A percentile compares a stretch with the other conserved stretches of the same genome.
Evolutionary conservation across 1,140 invertebrate genomes (phyloP).

Genomic region (Lerema accius): DNA sequence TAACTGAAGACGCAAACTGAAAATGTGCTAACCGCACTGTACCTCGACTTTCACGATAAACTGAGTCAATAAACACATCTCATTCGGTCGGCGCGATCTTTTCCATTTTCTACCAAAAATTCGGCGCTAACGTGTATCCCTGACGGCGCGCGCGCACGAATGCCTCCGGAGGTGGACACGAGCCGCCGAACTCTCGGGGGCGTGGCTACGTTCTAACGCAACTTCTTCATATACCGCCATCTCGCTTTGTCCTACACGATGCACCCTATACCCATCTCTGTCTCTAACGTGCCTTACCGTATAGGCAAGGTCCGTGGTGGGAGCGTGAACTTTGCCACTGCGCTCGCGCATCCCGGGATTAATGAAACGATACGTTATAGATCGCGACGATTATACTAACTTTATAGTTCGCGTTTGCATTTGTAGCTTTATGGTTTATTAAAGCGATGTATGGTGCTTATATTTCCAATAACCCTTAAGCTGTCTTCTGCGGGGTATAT

Average conservation of each 20-base stretch:
- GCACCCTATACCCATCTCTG: slow-evolving; percentile 39
- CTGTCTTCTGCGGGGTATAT: neutral
- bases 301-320: slow-evolving; percentile 55
- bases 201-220: slow-evolving; percentile 76
- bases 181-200: slow-evolving; percentile 55
- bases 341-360: slow-evolving; percentile 56
- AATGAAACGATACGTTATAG: slow-evolving; percentile 73
- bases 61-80: slow-evolving; percentile 14
- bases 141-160: slow-evolving; percentile 76
- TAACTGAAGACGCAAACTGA: slow-evolving; percentile 69
- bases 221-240: slow-evolving; percentile 60
- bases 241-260: slow-evolving; percentile 41
- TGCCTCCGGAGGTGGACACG: slow-evolving; percentile 70
- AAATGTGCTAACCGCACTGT: slow-evolving; percentile 46
- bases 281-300: slow-evolving; percentile 71
- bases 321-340: slow-evolving; percentile 74
- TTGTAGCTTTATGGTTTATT: slow-evolving; percentile 6
- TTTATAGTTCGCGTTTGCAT: slow-evolving; percentile 45
- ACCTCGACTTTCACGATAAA: slow-evolving; percentile 34
- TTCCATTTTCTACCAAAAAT: slow-evolving; percentile 54
- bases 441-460: neutral
- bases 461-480: neutral
- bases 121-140: slow-evolving; percentile 54
- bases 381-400: slow-evolving; percentile 66
- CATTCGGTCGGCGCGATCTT: slow-evolving; percentile 48